Base-by-base conservation (phyloP, 2,797 vertebrate genomes). In the Xenentodon cancila region DNA sequence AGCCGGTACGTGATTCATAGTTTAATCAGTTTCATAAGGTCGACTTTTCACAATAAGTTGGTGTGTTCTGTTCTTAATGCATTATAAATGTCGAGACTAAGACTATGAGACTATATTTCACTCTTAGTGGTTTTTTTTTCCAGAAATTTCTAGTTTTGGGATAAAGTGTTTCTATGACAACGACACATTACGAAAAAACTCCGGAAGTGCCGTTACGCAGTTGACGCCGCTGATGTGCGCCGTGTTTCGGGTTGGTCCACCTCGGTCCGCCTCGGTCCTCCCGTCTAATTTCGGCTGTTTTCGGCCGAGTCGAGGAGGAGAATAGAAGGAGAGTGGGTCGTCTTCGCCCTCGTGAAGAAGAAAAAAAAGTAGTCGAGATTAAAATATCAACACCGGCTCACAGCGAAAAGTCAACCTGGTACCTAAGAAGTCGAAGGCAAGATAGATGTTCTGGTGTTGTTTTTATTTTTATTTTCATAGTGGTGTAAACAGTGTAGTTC, bases 251-350 rank as follows among this genome's bases (percentile, higher is more conserved):
- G n/a, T 75, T 20, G 78, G 55, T 75, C 82, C 81, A 83, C 88
- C 81, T 75, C n/a, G 78, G 55, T 75, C 82, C 81, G 84, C 88
- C 81, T 75, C 62, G 18, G 59, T 71, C 75, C 75, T 71, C 68
- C 79, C 79, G 83, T 74, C 73, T 34, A 25, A 76, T 71, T 59
- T 89, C 90, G 83, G 78, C 73, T 75, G 46, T 91, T 86, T 64
- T 82, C 88, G 88, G 64, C 51, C 37, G 37, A 86, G 73, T 75
- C 78, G 76, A 70, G 68, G 77, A 81, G 72, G 71, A 77, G 74
- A 73, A 43, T 71, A 44, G 64, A 71, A 57, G 58, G 19, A 53
- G 30, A 54, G 52, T 51, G 45, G 65, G 37, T 16, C 42, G 68
- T 69, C 48, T 53, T 70, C 46, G 18, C 3, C 5, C 50, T 40